A percentile compares a stretch with the other conserved stretches of the same genome.
Conservation (phyloP, 2,888 invertebrate genomes). For the Heterodera filipjevi region DNA sequence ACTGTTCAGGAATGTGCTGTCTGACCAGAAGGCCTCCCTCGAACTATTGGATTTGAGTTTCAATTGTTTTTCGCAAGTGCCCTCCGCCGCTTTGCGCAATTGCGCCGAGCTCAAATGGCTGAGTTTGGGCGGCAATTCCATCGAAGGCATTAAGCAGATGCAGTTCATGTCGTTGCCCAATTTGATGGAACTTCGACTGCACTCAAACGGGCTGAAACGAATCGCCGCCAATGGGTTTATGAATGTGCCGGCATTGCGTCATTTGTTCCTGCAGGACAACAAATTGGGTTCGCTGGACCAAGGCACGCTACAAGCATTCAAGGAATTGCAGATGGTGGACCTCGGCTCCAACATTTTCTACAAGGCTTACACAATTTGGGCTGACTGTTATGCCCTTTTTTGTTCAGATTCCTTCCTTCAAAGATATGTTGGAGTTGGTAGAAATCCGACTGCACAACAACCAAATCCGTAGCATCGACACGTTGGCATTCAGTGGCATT, state of each 20-base stretch:
- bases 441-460: slow-evolving; percentile 72
- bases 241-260: slow-evolving; percentile 74
- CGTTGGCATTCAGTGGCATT: slow-evolving; percentile 81
- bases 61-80: slow-evolving; percentile 80
- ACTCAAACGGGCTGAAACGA: slow-evolving; percentile 72
- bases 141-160: slow-evolving; percentile 75
- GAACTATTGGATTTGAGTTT: slow-evolving; percentile 80
- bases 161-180: slow-evolving; percentile 80
- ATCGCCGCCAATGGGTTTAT: slow-evolving; percentile 83
- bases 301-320: slow-evolving; percentile 80
- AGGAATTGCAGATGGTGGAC: slow-evolving; percentile 76
- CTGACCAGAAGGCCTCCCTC: slow-evolving; percentile 67
- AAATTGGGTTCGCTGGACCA: slow-evolving; percentile 80
- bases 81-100: slow-evolving; percentile 80
- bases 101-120: slow-evolving; percentile 77
- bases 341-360: slow-evolving; percentile 80
- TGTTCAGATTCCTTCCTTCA: slow-evolving; percentile 72
- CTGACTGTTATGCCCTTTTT: too few relatives aligned
- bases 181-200: slow-evolving; percentile 73
- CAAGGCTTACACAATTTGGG: slow-evolving; percentile 65
- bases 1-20: slow-evolving; percentile 53
- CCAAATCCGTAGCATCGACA: slow-evolving; percentile 75
- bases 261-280: slow-evolving; percentile 82
- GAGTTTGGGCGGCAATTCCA: slow-evolving; percentile 78
- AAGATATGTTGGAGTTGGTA: slow-evolving; percentile 77